These are phyloP conservation scores for Drosophila nr. perissopoda DNA, from an alignment of 2,888 invertebrate genomes.

Conservation along the genomic window DNA sequence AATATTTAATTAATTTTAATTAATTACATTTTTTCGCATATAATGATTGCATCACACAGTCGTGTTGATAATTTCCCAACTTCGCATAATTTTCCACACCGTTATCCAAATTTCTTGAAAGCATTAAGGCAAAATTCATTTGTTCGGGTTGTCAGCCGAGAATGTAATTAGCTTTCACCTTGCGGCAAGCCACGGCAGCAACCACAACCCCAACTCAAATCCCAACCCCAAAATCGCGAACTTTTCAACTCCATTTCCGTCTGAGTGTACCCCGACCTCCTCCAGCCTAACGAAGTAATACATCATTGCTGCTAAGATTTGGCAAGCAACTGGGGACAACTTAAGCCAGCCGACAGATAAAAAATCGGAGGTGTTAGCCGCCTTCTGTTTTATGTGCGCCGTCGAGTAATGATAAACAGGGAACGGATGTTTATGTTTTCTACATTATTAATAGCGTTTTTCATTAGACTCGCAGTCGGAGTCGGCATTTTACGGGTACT, in stretches of 20 bases:
- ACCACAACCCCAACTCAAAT: constrained; percentile 9
- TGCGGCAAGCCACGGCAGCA: constrained; percentile 59
- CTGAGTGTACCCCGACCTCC: not conserved
- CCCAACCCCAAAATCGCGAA: constrained; percentile 27
- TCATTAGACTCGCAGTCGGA: constrained; percentile 71
- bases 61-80: not conserved
- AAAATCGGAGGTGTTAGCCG: constrained; percentile 40
- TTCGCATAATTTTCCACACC: constrained; percentile 1
- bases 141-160: constrained; percentile 58
- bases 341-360: constrained; percentile 44
- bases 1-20: not conserved
- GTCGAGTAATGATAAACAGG: constrained; percentile 73
- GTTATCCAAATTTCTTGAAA: not conserved
- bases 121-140: constrained; percentile 45
- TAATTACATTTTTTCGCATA: not conserved
- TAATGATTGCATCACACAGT: not conserved
- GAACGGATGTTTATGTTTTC: constrained; percentile 77
- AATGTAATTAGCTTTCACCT: constrained; percentile 75
- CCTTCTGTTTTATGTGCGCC: constrained; percentile 64
- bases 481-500: constrained; percentile 55
- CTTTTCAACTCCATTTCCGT: constrained; percentile 54
- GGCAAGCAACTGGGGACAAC: constrained; percentile 21
- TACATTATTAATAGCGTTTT: constrained; percentile 80
- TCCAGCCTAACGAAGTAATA: constrained; percentile 51
- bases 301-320: constrained; percentile 73